A percentile compares a stretch with the other conserved stretches of the same genome.
These are phyloP conservation scores for Dasysyrphus albostriatus DNA, from an alignment of 2,888 invertebrate species.

Conservation along the genomic window DNA sequence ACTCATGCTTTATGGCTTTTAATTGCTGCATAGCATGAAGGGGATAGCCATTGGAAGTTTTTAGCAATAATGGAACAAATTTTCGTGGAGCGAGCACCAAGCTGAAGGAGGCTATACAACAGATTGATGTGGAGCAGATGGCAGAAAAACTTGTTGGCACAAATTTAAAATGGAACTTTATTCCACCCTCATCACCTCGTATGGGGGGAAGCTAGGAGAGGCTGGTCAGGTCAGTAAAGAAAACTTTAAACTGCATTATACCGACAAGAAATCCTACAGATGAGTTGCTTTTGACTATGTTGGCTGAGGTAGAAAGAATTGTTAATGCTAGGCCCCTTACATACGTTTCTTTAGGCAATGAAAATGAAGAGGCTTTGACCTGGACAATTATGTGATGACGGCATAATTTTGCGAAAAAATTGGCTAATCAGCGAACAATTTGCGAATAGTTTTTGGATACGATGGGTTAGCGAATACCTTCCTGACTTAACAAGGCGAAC, in stretches of 20 bases:
- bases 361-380: neutral
- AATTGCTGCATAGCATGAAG: no score
- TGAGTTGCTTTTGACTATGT: neutral
- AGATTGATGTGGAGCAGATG: no score
- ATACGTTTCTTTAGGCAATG: neutral
- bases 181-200: neutral
- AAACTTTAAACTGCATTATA: neutral
- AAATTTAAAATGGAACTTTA: no score
- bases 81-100: no score
- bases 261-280: neutral
- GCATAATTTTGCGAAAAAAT: neutral
- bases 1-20: no score
- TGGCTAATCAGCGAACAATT: neutral
- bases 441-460: neutral
- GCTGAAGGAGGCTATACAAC: no score
- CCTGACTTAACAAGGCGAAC: neutral
- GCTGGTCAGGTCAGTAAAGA: neutral
- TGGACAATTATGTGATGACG: neutral
- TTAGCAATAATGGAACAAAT: no score
- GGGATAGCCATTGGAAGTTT: no score
- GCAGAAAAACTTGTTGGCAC: no score
- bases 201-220: neutral
- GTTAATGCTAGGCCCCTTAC: neutral
- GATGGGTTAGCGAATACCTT: neutral
- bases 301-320: neutral